Conservation (phyloP, 2,113 vertebrate species). For the human region DNA sequence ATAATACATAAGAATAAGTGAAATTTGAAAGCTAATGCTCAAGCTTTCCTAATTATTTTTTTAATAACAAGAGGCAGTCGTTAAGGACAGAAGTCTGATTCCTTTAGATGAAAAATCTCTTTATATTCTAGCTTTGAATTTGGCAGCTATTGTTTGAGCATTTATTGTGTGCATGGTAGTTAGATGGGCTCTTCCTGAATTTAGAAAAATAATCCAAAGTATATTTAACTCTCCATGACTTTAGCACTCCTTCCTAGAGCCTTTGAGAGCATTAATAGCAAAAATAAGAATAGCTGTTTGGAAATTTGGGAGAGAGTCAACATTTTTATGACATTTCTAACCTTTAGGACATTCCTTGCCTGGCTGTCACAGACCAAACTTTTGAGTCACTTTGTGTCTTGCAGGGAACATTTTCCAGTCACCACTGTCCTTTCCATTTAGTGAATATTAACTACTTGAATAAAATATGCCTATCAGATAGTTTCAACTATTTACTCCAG, state of each 20-base stretch:
- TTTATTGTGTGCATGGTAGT: not conserved
- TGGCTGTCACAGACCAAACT: not conserved
- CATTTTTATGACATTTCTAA: not conserved
- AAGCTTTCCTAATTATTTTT: not conserved
- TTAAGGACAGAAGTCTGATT: not conserved
- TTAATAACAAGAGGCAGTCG: not conserved
- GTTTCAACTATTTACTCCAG: not conserved
- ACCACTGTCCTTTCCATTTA: not conserved
- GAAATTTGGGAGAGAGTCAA: not conserved
- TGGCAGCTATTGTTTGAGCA: not conserved
- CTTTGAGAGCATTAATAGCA: not conserved
- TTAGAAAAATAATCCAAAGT: not conserved
- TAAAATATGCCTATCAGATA: not conserved
- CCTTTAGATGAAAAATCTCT: not conserved
- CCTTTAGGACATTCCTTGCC: not conserved
- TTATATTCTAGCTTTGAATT: not conserved
- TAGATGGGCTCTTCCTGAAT: not conserved
- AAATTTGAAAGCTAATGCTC: not conserved
- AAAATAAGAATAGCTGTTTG: not conserved
- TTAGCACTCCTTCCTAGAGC: not conserved
- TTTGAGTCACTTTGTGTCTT: not conserved
- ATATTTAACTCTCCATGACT: not conserved
- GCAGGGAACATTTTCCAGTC: not conserved
- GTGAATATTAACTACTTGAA: not conserved
- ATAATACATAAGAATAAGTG: not conserved